Conservation (phyloP, 2,113 vertebrate species). For the Pangasianodon hypophthalmus region DNA sequence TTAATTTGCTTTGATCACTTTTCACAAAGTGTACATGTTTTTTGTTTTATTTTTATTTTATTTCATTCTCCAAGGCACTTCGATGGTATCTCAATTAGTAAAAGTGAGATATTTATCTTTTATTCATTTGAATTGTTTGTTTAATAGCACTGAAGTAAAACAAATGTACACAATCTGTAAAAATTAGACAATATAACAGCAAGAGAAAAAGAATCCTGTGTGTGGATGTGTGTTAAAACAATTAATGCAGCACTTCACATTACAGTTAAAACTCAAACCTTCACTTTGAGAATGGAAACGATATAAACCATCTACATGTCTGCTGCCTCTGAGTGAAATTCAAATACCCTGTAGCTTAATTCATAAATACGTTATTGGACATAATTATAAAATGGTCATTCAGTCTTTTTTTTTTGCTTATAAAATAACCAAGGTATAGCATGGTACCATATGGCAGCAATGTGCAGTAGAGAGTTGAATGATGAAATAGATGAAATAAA, state of each 20-base stretch:
- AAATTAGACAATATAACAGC: not conserved
- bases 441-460: not conserved
- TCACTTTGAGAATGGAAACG: not conserved
- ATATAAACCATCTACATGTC: not conserved
- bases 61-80: too few species aligned
- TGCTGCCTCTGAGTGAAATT: not conserved
- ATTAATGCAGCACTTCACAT: not conserved
- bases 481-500: conserved; percentile 3
- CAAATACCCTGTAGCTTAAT: not conserved
- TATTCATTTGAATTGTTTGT: not conserved
- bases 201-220: not conserved
- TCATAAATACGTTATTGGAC: not conserved
- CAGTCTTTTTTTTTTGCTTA: not conserved
- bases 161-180: not conserved
- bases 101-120: not conserved
- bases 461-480: not conserved
- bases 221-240: not conserved
- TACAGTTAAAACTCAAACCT: not conserved
- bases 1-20: not conserved
- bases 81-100: too few species aligned
- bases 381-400: not conserved
- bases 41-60: not conserved
- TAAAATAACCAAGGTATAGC: not conserved
- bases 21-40: not conserved
- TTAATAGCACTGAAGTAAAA: not conserved